Conservation (phyloP, 2,113 vertebrate species). For the Chlorodrepanis virens region DNA sequence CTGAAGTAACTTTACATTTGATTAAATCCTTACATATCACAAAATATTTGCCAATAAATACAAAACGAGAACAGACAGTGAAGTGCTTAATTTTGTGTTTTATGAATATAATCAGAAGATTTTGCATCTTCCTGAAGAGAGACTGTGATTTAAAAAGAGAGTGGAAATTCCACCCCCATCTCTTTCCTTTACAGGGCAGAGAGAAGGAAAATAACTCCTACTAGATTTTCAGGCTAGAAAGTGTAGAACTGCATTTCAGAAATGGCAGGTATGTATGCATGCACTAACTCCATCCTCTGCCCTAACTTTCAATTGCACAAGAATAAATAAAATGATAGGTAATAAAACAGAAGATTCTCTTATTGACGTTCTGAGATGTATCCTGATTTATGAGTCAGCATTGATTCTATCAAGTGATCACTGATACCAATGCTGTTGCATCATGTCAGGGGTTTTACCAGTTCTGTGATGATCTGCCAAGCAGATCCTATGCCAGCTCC, state of each 20-base stretch:
- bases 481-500: not conserved
- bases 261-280: not conserved
- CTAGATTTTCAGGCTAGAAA: not conserved
- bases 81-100: not conserved
- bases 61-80: not conserved
- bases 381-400: not conserved
- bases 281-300: not conserved
- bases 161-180: accelerated
- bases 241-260: not conserved
- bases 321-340: not conserved
- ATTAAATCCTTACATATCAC: not conserved
- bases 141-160: not conserved
- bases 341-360: not conserved
- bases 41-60: not conserved
- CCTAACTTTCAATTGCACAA: not conserved
- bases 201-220: not conserved
- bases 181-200: not conserved
- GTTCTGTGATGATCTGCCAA: not conserved
- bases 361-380: not conserved
- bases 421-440: not conserved
- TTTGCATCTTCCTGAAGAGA: not conserved
- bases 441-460: not conserved
- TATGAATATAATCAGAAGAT: not conserved
- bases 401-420: not conserved
- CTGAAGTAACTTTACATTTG: not conserved